Percentiles rank a stretch among this genome's conserved stretches.
These are phyloP conservation scores for Holothuria leucospilota DNA, from an alignment of 53 echinoderm and acorn worm genomes.

Conservation along the genomic window DNA sequence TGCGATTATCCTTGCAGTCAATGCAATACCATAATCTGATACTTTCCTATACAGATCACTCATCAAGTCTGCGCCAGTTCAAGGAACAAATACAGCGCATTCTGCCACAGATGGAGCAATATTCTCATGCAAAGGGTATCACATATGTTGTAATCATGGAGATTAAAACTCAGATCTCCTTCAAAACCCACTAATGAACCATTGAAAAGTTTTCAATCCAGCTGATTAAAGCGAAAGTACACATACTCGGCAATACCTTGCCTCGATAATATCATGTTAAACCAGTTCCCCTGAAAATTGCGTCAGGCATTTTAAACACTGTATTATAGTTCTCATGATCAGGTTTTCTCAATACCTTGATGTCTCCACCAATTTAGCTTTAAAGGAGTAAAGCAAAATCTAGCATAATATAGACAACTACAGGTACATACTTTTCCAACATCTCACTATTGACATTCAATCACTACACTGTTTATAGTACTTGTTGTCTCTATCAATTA, in stretches of 20 bases:
- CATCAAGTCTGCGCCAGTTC: too few relatives aligned
- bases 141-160: neutral
- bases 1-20: too few relatives aligned
- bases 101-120: neutral
- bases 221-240: constrained; percentile 2
- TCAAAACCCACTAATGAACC: neutral
- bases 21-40: too few relatives aligned
- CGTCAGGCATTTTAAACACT: constrained; percentile 29
- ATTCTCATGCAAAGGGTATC: neutral
- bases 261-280: constrained; percentile 51
- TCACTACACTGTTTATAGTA: too few relatives aligned
- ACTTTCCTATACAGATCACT: neutral
- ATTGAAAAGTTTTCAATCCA: neutral
- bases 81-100: neutral
- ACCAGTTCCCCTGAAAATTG: neutral
- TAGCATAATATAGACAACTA: too few relatives aligned
- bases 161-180: constrained; percentile 26
- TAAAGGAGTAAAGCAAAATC: too few relatives aligned
- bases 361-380: too few relatives aligned
- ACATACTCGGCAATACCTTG: constrained; percentile 37
- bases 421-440: too few relatives aligned
- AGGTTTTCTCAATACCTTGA: neutral
- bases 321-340: constrained; percentile 30
- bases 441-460: too few relatives aligned
- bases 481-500: too few relatives aligned